A percentile compares a stretch with the other conserved stretches of the same genome.
These are phyloP conservation scores for Trialeurodes vaporariorum DNA, from an alignment of 1,140 invertebrate species.

Conservation along the genomic window DNA sequence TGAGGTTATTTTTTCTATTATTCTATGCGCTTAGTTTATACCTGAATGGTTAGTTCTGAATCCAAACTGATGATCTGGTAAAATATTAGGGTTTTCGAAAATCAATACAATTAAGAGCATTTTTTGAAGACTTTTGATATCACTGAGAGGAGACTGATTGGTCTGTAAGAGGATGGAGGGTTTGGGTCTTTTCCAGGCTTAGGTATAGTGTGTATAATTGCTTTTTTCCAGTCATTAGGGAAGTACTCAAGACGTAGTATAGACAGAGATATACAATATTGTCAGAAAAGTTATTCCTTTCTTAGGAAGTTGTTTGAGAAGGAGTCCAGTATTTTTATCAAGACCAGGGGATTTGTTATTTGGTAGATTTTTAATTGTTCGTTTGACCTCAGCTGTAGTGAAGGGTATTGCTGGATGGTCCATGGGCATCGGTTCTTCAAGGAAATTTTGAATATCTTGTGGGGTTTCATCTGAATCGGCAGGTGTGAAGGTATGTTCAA, in stretches of 20 bases:
- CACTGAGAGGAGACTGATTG: slow-evolving; percentile 27
- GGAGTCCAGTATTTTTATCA: too few relatives aligned
- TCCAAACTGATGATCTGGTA: slow-evolving; percentile 14
- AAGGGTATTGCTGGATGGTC: background rate
- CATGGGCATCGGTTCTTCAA: slow-evolving; percentile 3
- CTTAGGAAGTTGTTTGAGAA: too few relatives aligned
- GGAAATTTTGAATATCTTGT: background rate
- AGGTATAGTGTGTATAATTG: slow-evolving; percentile 28
- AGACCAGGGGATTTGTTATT: too few relatives aligned
- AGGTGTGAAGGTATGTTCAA: too few relatives aligned
- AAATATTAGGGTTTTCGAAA: slow-evolving; percentile 4
- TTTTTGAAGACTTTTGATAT: slow-evolving; percentile 23
- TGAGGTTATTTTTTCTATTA: slow-evolving; percentile 2
- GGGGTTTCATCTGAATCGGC: too few relatives aligned
- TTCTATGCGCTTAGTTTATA: slow-evolving; percentile 10
- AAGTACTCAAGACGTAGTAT: too few relatives aligned
- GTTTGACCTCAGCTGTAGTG: background rate
- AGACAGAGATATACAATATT: too few relatives aligned
- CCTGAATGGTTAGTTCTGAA: background rate
- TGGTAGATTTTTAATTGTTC: too few relatives aligned
- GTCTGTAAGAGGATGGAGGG: slow-evolving; percentile 22
- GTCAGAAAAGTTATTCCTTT: too few relatives aligned
- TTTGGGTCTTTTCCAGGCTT: slow-evolving; percentile 24
- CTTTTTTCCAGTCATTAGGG: slow-evolving; percentile 32
- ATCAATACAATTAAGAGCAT: slow-evolving; percentile 18